These are phyloP conservation scores for Caenorhabditis sinica DNA, from an alignment of 2,888 invertebrate species.

Conservation along the genomic window DNA sequence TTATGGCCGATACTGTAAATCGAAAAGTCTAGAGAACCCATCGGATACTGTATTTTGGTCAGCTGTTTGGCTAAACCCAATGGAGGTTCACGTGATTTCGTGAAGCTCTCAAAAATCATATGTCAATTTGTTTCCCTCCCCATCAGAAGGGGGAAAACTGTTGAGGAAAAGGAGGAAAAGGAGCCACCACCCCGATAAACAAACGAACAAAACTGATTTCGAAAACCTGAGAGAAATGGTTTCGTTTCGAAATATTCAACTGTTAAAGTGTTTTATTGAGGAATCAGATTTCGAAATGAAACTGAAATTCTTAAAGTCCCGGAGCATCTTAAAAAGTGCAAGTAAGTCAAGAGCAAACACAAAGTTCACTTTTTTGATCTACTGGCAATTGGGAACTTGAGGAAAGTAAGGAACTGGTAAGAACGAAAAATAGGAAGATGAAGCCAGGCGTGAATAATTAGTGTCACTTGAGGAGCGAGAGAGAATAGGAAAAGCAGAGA, in stretches of 20 bases:
- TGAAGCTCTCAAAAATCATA: conserved; percentile 62
- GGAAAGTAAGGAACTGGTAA: conserved; percentile 5
- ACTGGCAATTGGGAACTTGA: not conserved
- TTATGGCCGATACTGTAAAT: too few species aligned
- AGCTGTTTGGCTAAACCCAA: not conserved
- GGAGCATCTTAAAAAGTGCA: not conserved
- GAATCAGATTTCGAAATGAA: not conserved
- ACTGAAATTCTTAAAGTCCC: not conserved
- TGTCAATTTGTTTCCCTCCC: conserved; percentile 39
- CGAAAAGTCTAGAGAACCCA: too few species aligned
- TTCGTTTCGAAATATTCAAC: conserved; percentile 27
- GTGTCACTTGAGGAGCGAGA: conserved; percentile 9
- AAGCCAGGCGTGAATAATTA: conserved; percentile 62
- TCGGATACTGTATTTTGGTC: conserved; percentile 26
- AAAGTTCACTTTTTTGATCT: not conserved
- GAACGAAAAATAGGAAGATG: conserved; percentile 5
- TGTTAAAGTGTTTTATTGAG: not conserved
- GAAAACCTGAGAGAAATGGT: not conserved
- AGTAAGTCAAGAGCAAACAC: not conserved
- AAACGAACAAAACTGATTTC: conserved; percentile 25
- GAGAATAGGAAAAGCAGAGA: conserved; percentile 9
- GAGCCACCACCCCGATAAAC: conserved; percentile 55
- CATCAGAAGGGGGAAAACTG: conserved; percentile 16
- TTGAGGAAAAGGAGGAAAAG: conserved; percentile 1
- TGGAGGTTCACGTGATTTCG: conserved; percentile 43